Evolutionary conservation across 2,113 vertebrate genomes (phyloP), one percentile per base, ranked within the genome.

Genomic region (Conger conger): DNA sequence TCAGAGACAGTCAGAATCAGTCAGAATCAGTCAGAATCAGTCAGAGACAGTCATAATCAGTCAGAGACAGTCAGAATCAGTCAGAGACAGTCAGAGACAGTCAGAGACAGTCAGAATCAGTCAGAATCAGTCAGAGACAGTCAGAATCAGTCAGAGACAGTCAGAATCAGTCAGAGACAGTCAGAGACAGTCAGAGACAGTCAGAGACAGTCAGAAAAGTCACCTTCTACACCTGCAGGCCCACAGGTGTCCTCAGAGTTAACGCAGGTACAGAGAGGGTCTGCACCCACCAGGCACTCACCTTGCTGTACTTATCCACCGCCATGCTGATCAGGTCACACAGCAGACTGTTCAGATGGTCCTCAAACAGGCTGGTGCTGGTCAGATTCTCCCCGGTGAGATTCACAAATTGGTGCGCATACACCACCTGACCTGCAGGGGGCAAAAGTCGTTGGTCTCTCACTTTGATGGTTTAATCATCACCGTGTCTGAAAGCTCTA

Each of bases 341-440:
- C 77, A 99, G 80, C 81, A 99, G 95, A 91, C 93, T 94, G 93
- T 91, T 95, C 93, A 97, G 96, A 86, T 98, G 97, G 83, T 95
- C 95, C 92, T 98, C 97, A 95, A 99, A 97, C 86, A 99, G 94
- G 90, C 97, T 97, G 88, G 91, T 87, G 86, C 92, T 98, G 82
- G 97, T 99, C 89, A 99, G 93, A 90, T 95, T 99, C 92, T 98
- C 96, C 87, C 97, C 97, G 0, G 96, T 96, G 90, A 97, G 91
- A 93, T 97, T 96, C 90, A 97, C 94, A 94, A 97, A 98, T 91
- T 95, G 93, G 92, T 97, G 95, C 85, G 97, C 95, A 87, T 98
- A 99, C 30, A 99, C 93, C 87, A 97, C 96, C 94, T 97, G 96
- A 91, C 97, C 98, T 99, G 92, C 88, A 90, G 84, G 86, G 85